Evolutionary conservation across 2,113 vertebrate species (phyloP), one percentile per base, ranked within the genome.

Genomic region (Phylloscopus trochiloides): DNA sequence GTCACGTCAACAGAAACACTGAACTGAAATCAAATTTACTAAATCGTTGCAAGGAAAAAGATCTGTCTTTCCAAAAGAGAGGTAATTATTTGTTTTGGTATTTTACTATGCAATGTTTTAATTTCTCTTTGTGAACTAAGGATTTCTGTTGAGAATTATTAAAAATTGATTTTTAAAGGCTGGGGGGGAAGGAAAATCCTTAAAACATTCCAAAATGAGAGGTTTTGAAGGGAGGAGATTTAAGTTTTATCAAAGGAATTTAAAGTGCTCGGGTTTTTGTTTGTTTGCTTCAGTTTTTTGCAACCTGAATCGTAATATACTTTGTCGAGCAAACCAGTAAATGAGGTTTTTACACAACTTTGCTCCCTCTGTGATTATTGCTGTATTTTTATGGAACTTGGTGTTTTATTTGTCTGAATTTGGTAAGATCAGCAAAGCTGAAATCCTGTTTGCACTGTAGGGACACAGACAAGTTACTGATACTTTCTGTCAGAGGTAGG

Each of bases 281-380:
- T 92, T 25, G 2, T 70, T 91, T 76, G 68, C 67, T 89, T 91
- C 77, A 29, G 61, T 84, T 95, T 91, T 67, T 59, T 84, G 61
- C 77, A 81, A 81, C 84, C 80, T 88, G 91, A 86, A 91, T 86
- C 22, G 3, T 90, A 92, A 77, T 74, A 66, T 47, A 43, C 83
- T 87, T 87, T 65, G 65, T 86, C 70, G 89, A 91, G 79, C 89
- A 95, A 96, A 67, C 61, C 84, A 77, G 80, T 87, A 91, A 94
- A 95, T 25, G 61, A 92, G 85, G 40, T 88, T 96, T 96, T 94
- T 79, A 54, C 65, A 62, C 83, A 77, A 94, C 88, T 93, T 91
- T 72, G 9, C 59, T 86, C 55, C 51, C 62, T 77, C 76, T 88
- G 55, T 94, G 76, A 90, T 96, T 97, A 40, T 92, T 83, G 70